A percentile compares a stretch with the other conserved stretches of the same genome.
Evolutionary conservation across 2,888 invertebrate genomes (phyloP).

Genomic region (Bugula neritina): DNA sequence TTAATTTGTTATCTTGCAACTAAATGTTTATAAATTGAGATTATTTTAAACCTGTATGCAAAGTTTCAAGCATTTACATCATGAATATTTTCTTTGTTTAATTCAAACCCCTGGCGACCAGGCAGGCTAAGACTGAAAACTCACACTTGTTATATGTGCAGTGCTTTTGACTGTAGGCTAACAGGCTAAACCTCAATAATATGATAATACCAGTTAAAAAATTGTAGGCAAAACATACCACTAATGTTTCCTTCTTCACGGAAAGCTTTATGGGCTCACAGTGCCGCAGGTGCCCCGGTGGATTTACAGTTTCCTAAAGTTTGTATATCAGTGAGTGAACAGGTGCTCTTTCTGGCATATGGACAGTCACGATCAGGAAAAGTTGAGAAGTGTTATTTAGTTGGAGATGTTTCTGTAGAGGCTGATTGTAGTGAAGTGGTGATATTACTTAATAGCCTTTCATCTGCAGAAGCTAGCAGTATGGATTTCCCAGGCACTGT

Average conservation of each 20-base stretch:
- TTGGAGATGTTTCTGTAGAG: neutral
- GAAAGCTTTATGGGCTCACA: conserved; percentile 46
- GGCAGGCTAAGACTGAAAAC: too few species aligned
- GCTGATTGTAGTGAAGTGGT: conserved; percentile 24
- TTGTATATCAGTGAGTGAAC: conserved; percentile 9
- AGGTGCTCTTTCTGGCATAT: conserved; percentile 22
- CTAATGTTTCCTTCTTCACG: conserved; percentile 45
- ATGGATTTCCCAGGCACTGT: neutral
- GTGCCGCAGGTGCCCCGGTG: conserved; percentile 37
- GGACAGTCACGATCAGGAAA: conserved; percentile 6
- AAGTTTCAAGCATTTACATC: too few species aligned
- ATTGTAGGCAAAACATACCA: conserved; percentile 13
- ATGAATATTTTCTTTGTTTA: too few species aligned
- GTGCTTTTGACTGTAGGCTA: too few species aligned
- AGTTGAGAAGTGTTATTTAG: neutral
- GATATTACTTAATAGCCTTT: neutral
- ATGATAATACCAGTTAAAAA: too few species aligned
- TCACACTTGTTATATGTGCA: too few species aligned
- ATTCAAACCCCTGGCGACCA: too few species aligned
- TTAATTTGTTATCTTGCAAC: too few species aligned
- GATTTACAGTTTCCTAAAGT: conserved; percentile 40
- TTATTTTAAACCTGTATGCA: too few species aligned
- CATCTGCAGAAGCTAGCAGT: neutral
- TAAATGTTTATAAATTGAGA: too few species aligned
- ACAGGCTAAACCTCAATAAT: too few species aligned